Conservation (phyloP, 2,888 invertebrate species). For the Plebejus melissa region DNA sequence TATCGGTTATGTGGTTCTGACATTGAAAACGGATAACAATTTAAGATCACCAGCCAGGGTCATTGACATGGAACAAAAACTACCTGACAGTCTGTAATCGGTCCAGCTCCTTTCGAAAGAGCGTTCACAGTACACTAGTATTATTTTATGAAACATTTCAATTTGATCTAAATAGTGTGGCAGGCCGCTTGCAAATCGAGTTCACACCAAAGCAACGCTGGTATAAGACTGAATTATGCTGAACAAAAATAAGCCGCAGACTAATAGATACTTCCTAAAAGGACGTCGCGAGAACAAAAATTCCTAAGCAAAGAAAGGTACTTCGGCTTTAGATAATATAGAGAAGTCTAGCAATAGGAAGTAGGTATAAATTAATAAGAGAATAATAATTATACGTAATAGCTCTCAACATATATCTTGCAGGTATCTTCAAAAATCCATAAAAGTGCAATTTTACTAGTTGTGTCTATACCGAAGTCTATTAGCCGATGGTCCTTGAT, state of each 20-base stretch:
- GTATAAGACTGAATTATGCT: constrained; percentile 32
- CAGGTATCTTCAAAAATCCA: not conserved
- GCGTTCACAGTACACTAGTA: constrained; percentile 54
- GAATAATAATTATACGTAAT: no score
- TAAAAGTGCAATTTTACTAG: no score
- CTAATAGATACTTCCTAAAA: constrained; percentile 20
- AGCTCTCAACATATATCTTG: not conserved
- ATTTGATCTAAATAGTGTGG: constrained; percentile 36
- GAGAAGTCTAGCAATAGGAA: not conserved
- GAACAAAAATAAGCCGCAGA: constrained; percentile 31
- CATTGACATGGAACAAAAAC: constrained; percentile 30
- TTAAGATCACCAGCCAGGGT: not conserved
- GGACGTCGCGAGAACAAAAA: not conserved
- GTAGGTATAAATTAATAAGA: not conserved
- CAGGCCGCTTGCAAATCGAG: constrained; percentile 30
- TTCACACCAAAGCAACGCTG: constrained; percentile 27
- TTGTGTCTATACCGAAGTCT: no score
- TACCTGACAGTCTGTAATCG: constrained; percentile 52
- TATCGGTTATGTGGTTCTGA: no score
- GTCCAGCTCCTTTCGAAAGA: constrained; percentile 53
- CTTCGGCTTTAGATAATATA: not conserved
- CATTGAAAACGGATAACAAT: not conserved
- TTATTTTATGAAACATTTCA: constrained; percentile 62
- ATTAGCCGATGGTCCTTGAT: not conserved
- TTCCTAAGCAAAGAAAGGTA: not conserved